Percentiles rank a stretch among this genome's conserved stretches.
phyloP scores from a whole-genome alignment of 2,888 invertebrate species.

The Hymenopus coronatus region DNA sequence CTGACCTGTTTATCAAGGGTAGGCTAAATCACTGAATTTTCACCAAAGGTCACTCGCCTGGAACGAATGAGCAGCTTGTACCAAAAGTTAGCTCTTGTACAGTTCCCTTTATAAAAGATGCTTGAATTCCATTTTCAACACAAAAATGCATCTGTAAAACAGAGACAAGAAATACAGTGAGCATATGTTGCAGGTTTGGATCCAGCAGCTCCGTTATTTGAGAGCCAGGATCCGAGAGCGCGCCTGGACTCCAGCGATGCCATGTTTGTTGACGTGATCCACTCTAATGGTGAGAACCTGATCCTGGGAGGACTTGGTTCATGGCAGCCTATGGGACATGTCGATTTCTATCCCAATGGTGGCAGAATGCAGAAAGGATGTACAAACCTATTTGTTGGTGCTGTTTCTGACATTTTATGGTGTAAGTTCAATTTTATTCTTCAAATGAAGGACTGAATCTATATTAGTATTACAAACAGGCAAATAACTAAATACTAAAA shows the following conservation, averaged over 20 bases:
- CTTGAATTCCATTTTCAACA: no score
- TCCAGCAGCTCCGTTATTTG: slow-evolving; percentile 89
- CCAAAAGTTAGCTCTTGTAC: no score
- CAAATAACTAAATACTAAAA: no score
- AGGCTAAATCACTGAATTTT: no score
- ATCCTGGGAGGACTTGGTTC: slow-evolving; percentile 85
- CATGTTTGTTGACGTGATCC: slow-evolving; percentile 87
- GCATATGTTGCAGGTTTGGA: slow-evolving; percentile 63
- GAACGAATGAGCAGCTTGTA: no score
- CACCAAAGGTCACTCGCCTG: no score
- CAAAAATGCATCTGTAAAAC: neutral
- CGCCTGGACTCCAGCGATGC: slow-evolving; percentile 83
- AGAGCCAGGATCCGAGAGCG: slow-evolving; percentile 82
- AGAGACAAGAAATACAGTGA: neutral
- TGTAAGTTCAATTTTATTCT: slow-evolving; percentile 55
- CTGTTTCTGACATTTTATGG: slow-evolving; percentile 85
- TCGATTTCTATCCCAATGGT: slow-evolving; percentile 90
- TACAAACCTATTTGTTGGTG: slow-evolving; percentile 87
- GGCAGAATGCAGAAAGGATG: slow-evolving; percentile 90
- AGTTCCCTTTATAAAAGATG: no score
- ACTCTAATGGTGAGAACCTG: slow-evolving; percentile 90
- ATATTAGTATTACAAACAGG: no score
- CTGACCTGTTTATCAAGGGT: no score
- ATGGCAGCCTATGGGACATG: slow-evolving; percentile 89
- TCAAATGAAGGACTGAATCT: no score